Evolutionary conservation across 2,888 invertebrate genomes (phyloP), one percentile per base, ranked within the genome.

Genomic region (Tricholauxania praeusta): DNA sequence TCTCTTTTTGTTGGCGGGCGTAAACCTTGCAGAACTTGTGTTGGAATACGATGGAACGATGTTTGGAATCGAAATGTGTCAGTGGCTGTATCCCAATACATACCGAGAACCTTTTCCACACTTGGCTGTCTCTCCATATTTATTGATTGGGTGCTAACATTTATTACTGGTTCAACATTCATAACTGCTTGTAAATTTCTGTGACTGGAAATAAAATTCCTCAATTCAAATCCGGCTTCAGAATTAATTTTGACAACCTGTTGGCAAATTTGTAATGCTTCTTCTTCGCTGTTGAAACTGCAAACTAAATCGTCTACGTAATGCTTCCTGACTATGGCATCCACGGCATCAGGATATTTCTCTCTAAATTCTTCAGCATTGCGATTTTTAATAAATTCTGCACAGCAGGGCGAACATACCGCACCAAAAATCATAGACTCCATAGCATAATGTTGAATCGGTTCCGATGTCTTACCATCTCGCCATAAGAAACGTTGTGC

Each of bases 401-500:
- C 73, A 17, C 52, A 19, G 59, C 69, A 66, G 6, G 73, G 73
- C n/a, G 73, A 75, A 32, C 71, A 74, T 17, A 59, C 22, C 6
- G 72, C 63, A 17, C 69, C 73, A 71, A 80, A 79, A 12, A 75
- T 79, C 77, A 79, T 76, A 6, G 76, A 75, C 0, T 65, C 32
- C 78, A 79, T 79, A 19, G 71, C 60, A 51, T 73, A 79, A 12
- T 74, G 72, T 51, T 74, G 74, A 47, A 72, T 62, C 2, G 78
- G 79, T 70, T 57, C 12, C 5, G 22, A n/a, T 12, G 55, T 32
- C 6, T 66, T 19, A 14, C 67, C 57, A 17, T 67, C 55, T 28
- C 66, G 32, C 81, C 81, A 84, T 7, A 74, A 17, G 71, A 76
- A 74, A 12, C 76, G n/a, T 53, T 70, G 74, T 2, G 64, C 55